phyloP scores from a whole-genome alignment of 2,797 vertebrate genomes.

The Crocidura indochinensis region DNA sequence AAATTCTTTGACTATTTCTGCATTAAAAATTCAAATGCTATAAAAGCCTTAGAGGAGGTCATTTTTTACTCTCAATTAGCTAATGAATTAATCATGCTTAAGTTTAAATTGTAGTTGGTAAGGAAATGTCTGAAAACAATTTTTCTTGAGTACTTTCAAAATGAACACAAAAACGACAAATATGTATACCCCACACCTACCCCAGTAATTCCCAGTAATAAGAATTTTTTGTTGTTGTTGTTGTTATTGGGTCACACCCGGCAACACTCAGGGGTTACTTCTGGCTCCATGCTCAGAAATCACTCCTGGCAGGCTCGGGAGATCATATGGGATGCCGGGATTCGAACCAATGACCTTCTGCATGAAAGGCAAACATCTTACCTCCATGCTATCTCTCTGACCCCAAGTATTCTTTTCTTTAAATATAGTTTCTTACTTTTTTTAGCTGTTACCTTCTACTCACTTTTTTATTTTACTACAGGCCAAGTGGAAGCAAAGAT shows the following conservation, averaged over 20 bases:
- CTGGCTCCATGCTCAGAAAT: too few relatives aligned
- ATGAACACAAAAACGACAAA: slow-evolving; percentile 42
- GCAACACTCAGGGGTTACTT: too few relatives aligned
- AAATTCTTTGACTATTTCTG: slow-evolving; percentile 38
- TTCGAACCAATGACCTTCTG: too few relatives aligned
- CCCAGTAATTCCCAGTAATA: slow-evolving; percentile 28
- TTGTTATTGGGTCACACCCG: too few relatives aligned
- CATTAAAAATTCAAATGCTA: slow-evolving; percentile 70
- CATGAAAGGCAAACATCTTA: too few relatives aligned
- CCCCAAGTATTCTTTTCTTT: too few relatives aligned
- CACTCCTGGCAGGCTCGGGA: too few relatives aligned
- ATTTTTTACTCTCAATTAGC: slow-evolving; percentile 91
- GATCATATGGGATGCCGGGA: too few relatives aligned
- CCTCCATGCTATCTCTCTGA: too few relatives aligned
- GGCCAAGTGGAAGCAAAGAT: slow-evolving; percentile 67
- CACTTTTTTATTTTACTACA: slow-evolving; percentile 18
- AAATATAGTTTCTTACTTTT: not conserved
- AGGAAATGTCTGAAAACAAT: slow-evolving; percentile 30
- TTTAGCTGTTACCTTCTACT: not conserved
- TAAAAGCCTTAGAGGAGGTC: slow-evolving; percentile 88
- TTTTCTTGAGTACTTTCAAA: slow-evolving; percentile 64
- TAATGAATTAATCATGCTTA: slow-evolving; percentile 90
- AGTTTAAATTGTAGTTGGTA: slow-evolving; percentile 68
- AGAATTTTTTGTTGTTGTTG: slow-evolving; percentile 30
- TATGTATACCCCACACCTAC: not conserved